A percentile compares a stretch with the other conserved stretches of the same genome.
phyloP scores from a whole-genome alignment of 2,113 vertebrate species.

The Empidonax alnorum region DNA sequence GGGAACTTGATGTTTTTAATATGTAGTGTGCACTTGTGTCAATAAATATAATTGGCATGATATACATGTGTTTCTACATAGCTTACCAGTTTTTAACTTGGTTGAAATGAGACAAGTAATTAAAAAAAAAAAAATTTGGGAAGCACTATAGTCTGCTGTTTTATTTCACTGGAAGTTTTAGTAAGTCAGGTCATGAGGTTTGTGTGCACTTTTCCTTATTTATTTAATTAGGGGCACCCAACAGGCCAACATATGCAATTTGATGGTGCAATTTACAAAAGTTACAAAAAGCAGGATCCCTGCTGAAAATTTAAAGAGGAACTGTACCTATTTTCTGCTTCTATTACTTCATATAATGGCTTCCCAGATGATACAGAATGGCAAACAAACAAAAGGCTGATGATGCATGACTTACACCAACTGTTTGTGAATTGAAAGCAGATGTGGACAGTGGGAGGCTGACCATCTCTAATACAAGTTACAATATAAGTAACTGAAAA shows the following conservation, averaged over 20 bases:
- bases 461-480: slow-evolving; percentile 15
- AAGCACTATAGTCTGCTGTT: neutral
- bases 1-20: neutral
- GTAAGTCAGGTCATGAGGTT: slow-evolving; percentile 6
- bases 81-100: neutral
- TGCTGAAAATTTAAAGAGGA: slow-evolving; percentile 64
- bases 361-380: slow-evolving; percentile 56
- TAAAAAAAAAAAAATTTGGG: neutral
- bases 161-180: neutral
- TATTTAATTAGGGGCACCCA: slow-evolving; percentile 35
- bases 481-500: neutral
- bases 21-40: fast-evolving
- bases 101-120: neutral
- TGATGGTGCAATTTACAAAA: slow-evolving; percentile 65
- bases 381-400: slow-evolving; percentile 41
- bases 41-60: neutral
- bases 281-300: slow-evolving; percentile 48
- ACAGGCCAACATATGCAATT: slow-evolving; percentile 67
- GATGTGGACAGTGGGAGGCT: slow-evolving; percentile 65
- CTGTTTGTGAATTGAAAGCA: slow-evolving; percentile 67
- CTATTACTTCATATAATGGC: slow-evolving; percentile 58
- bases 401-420: slow-evolving; percentile 65
- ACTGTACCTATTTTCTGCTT: slow-evolving; percentile 56
- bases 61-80: neutral
- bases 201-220: neutral